These are phyloP conservation scores for Tangara arthus DNA, from an alignment of 2,797 vertebrate genomes.

Conservation along the genomic window DNA sequence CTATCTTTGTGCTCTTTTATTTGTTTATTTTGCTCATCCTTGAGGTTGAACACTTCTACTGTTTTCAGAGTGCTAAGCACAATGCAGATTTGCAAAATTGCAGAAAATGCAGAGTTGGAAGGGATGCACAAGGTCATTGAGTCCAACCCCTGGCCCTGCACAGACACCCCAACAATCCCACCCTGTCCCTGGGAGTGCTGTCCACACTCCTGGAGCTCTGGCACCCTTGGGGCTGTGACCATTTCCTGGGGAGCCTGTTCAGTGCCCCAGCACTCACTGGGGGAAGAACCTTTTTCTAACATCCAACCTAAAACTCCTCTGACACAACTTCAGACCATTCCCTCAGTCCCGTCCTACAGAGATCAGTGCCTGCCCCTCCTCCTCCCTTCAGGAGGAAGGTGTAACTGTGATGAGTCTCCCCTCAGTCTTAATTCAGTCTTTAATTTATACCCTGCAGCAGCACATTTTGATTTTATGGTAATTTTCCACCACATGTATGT, in stretches of 20 bases:
- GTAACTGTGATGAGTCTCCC: background rate
- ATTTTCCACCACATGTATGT: background rate
- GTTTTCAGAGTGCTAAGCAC: background rate
- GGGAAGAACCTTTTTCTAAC: background rate
- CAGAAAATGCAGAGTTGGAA: background rate
- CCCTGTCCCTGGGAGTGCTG: background rate
- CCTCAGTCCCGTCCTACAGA: background rate
- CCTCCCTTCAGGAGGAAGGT: background rate
- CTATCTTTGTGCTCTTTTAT: background rate
- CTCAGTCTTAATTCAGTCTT: background rate
- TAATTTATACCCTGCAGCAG: background rate
- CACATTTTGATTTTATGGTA: background rate
- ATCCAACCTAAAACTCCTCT: background rate
- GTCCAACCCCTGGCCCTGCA: background rate
- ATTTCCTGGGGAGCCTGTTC: background rate
- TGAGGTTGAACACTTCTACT: background rate
- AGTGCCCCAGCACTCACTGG: background rate
- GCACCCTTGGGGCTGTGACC: accelerated
- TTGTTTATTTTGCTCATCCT: background rate
- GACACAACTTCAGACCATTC: background rate
- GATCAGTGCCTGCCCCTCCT: background rate
- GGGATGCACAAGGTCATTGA: accelerated
- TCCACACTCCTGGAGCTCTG: background rate
- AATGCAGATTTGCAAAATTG: background rate
- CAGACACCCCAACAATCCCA: background rate